Evolutionary conservation across 1,140 invertebrate genomes (phyloP).

Genomic region (Drosophila seguyi): DNA sequence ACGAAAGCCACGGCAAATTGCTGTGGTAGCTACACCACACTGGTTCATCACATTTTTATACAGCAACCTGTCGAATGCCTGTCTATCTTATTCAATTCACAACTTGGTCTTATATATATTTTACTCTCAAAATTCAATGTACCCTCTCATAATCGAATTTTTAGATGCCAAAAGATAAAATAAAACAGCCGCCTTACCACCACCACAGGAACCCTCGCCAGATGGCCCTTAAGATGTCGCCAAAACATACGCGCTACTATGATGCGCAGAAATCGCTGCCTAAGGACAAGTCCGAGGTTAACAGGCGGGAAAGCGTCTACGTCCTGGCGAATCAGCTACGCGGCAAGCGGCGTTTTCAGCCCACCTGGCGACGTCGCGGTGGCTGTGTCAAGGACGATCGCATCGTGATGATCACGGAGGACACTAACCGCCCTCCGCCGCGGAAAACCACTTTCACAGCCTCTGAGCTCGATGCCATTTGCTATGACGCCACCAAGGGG

Average conservation of each 20-base stretch:
- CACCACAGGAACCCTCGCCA: not conserved
- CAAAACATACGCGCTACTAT: slow-evolving; percentile 31
- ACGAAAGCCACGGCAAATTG: not conserved
- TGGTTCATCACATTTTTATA: not conserved
- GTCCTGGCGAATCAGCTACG: slow-evolving; percentile 6
- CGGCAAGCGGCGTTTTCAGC: slow-evolving; percentile 7
- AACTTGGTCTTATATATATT: slow-evolving; percentile 1
- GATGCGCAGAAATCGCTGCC: slow-evolving; percentile 45
- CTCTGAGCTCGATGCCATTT: slow-evolving; percentile 43
- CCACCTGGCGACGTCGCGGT: slow-evolving; percentile 19
- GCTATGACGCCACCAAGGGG: slow-evolving; percentile 46
- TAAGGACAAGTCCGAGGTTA: not conserved
- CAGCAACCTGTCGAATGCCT: slow-evolving; percentile 10
- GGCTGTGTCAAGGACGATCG: slow-evolving; percentile 8
- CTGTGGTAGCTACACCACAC: not conserved
- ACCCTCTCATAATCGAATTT: slow-evolving; percentile 5
- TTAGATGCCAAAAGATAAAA: slow-evolving; percentile 21
- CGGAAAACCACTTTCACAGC: not conserved
- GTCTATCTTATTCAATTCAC: slow-evolving; percentile 3
- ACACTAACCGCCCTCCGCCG: not conserved
- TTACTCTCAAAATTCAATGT: slow-evolving; percentile 57
- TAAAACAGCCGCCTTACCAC: not conserved
- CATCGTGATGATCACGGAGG: slow-evolving; percentile 47
- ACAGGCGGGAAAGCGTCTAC: slow-evolving; percentile 46
- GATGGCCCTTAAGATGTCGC: slow-evolving; percentile 40